Evolutionary conservation across 2,113 vertebrate genomes (phyloP).

Genomic region (Scytalopus superciliaris): DNA sequence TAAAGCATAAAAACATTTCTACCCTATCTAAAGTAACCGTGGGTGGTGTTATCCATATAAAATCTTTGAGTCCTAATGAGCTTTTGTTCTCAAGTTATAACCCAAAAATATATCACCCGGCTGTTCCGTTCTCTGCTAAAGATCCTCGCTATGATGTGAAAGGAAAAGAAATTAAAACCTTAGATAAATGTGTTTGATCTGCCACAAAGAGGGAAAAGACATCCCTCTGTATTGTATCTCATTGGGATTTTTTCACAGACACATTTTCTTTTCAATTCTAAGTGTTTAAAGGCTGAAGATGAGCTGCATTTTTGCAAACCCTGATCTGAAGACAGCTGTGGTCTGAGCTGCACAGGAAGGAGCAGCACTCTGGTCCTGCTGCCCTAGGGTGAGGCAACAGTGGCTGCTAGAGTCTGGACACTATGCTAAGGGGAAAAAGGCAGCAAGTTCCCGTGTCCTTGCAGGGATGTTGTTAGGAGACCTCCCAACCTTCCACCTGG

Average conservation of each 20-base stretch:
- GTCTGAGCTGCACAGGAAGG: not conserved
- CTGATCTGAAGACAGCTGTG: not conserved
- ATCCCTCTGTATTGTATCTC: not conserved
- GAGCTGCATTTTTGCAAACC: not conserved
- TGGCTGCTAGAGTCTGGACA: not conserved
- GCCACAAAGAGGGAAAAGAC: slow-evolving; percentile 32
- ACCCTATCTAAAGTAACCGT: slow-evolving; percentile 71
- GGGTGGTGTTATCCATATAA: slow-evolving; percentile 69
- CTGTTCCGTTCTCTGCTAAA: slow-evolving; percentile 63
- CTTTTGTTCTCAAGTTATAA: slow-evolving; percentile 71
- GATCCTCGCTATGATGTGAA: slow-evolving; percentile 59
- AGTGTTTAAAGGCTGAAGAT: not conserved
- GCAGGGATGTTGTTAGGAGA: not conserved
- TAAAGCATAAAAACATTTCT: slow-evolving; percentile 69
- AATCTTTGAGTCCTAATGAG: slow-evolving; percentile 71
- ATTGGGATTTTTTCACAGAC: not conserved
- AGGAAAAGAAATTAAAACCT: slow-evolving; percentile 62
- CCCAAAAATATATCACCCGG: slow-evolving; percentile 68
- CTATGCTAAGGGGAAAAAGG: not conserved
- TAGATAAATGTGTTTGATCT: slow-evolving; percentile 62
- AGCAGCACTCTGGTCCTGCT: not conserved
- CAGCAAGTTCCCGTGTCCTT: not conserved
- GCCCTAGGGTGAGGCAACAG: not conserved
- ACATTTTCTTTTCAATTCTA: not conserved
- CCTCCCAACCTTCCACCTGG: not conserved